Evolutionary conservation across 2,888 invertebrate genomes (phyloP).

Genomic region (Drosophila infuscata): DNA sequence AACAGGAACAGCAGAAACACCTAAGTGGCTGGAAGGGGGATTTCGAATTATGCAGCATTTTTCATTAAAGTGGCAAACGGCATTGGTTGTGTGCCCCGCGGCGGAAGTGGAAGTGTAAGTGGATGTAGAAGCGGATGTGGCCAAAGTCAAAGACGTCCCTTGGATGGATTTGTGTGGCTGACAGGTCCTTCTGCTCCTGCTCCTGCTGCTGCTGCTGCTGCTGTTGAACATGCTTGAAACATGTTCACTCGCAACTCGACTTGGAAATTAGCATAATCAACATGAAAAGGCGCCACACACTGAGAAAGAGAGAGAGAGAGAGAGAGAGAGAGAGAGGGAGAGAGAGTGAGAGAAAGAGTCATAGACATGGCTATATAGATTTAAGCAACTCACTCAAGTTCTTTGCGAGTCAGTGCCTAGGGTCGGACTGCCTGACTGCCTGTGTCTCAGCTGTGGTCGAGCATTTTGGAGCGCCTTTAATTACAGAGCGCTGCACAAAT

Average conservation of each 20-base stretch:
- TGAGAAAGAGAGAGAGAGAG: conserved; percentile 1
- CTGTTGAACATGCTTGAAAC: conserved; percentile 43
- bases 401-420: conserved; percentile 43
- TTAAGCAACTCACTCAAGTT: conserved; percentile 61
- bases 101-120: conserved; percentile 47
- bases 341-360: background rate
- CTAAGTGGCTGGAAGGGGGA: conserved; percentile 32
- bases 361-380: conserved; percentile 19
- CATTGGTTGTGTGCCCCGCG: conserved; percentile 43
- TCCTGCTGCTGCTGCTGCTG: conserved; percentile 13
- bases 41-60: conserved; percentile 73
- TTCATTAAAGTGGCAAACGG: conserved; percentile 71
- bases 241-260: conserved; percentile 73
- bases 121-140: conserved; percentile 49
- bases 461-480: conserved; percentile 70
- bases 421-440: conserved; percentile 7
- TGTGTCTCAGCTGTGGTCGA: conserved; percentile 64
- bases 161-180: conserved; percentile 60
- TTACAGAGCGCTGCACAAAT: conserved; percentile 75
- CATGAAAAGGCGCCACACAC: conserved; percentile 71
- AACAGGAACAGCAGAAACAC: conserved; percentile 32
- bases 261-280: conserved; percentile 75
- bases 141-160: conserved; percentile 53
- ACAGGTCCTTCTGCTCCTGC: conserved; percentile 36
- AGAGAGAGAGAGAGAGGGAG: background rate